Percentiles rank a stretch among this genome's conserved stretches.
These are phyloP conservation scores for Mustela nigripes DNA, from an alignment of 2,113 vertebrate species.

Conservation along the genomic window DNA sequence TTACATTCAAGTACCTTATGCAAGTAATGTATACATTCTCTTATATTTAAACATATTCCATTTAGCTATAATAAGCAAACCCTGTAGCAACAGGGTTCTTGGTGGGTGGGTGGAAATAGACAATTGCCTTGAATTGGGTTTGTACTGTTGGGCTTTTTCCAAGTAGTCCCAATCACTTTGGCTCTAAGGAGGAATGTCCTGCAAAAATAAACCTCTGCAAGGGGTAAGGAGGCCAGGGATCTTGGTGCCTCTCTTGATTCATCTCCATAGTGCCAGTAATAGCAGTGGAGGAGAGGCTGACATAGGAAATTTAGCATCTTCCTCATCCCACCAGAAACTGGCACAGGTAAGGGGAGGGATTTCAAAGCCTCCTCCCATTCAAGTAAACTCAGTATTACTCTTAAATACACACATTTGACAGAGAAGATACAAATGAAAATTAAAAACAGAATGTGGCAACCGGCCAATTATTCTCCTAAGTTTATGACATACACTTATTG, in stretches of 20 bases:
- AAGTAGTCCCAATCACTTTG: no score
- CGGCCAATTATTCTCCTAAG: background rate
- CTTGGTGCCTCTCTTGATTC: background rate
- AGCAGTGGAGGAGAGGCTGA: background rate
- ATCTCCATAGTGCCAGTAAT: background rate
- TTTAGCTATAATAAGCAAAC: background rate
- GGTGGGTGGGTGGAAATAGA: background rate
- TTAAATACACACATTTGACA: background rate
- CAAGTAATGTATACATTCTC: background rate
- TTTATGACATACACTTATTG: background rate
- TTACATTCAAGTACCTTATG: background rate
- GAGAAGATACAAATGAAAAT: background rate
- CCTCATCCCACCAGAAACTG: background rate
- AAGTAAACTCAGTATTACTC: background rate
- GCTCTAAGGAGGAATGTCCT: background rate
- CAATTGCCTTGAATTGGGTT: background rate
- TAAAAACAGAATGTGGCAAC: background rate
- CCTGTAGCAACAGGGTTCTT: background rate
- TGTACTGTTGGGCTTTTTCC: background rate
- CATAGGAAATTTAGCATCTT: background rate
- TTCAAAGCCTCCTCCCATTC: background rate
- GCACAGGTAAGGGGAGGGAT: background rate
- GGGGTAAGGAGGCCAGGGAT: background rate
- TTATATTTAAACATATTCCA: background rate
- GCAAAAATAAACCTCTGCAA: background rate